These are phyloP conservation scores for Fopius arisanus DNA, from an alignment of 1,140 invertebrate species.

Conservation along the genomic window DNA sequence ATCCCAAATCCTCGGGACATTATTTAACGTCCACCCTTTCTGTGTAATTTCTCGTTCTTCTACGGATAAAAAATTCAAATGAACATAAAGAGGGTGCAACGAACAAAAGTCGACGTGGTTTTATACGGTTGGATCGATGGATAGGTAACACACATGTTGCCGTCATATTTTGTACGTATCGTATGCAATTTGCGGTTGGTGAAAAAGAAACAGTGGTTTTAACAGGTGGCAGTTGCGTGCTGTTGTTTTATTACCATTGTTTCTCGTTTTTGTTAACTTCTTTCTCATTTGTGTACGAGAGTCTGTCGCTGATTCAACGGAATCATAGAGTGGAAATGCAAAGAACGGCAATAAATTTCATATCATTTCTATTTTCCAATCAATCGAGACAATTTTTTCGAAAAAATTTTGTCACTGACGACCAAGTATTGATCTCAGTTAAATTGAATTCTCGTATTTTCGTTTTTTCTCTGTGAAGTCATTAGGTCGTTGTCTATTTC, in stretches of 20 bases:
- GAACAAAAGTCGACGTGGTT: neutral
- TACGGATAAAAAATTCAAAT: neutral
- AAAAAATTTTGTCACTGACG: too few relatives aligned
- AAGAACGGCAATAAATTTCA: too few relatives aligned
- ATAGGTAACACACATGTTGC: constrained; percentile 9
- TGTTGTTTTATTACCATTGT: neutral
- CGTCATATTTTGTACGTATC: constrained; percentile 12
- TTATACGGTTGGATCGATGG: neutral
- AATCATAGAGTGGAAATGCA: neutral
- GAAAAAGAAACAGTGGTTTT: constrained; percentile 7
- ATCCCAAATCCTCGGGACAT: neutral
- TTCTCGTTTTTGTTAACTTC: neutral
- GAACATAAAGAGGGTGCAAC: neutral
- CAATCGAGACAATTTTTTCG: too few relatives aligned
- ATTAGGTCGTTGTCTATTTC: too few relatives aligned
- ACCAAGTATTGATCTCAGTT: too few relatives aligned
- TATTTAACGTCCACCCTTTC: neutral
- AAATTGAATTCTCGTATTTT: too few relatives aligned
- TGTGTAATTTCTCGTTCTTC: neutral
- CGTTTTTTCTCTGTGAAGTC: too few relatives aligned
- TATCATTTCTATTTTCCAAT: too few relatives aligned
- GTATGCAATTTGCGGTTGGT: constrained; percentile 8
- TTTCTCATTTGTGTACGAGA: neutral
- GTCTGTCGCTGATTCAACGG: neutral
- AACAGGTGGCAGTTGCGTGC: constrained; percentile 12